Evolutionary conservation across 2,797 vertebrate genomes (phyloP).

Genomic region (Geotrypetes seraphini): DNA sequence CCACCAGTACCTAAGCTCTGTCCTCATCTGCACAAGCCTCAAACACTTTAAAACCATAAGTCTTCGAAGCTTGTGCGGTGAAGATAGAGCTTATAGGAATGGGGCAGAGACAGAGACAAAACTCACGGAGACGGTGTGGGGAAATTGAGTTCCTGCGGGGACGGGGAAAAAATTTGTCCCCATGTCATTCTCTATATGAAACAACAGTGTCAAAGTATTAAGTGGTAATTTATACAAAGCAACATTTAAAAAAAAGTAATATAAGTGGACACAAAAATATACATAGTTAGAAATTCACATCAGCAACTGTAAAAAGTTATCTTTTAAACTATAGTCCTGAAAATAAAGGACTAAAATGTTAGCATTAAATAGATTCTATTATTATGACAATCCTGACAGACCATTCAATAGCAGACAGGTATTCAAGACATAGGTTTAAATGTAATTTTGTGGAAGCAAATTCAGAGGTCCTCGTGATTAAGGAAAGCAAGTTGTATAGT

Average conservation of each 20-base stretch:
- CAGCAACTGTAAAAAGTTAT: slow-evolving; percentile 68
- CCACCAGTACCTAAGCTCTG: too few relatives aligned
- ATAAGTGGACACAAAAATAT: slow-evolving; percentile 75
- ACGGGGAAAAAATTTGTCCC: too few relatives aligned
- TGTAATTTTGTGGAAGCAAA: slow-evolving; percentile 55
- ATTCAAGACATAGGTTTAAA: slow-evolving; percentile 49
- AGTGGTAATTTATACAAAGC: slow-evolving; percentile 70
- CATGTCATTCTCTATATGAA: too few relatives aligned
- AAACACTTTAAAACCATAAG: too few relatives aligned
- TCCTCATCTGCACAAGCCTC: too few relatives aligned
- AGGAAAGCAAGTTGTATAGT: slow-evolving; percentile 50
- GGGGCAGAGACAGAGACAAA: too few relatives aligned
- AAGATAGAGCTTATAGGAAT: too few relatives aligned
- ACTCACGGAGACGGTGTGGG: too few relatives aligned
- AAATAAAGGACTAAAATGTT: slow-evolving; percentile 60
- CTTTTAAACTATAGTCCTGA: slow-evolving; percentile 52
- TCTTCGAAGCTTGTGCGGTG: too few relatives aligned
- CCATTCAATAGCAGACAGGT: slow-evolving; percentile 50
- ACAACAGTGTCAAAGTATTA: slow-evolving; percentile 63
- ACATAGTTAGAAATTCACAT: slow-evolving; percentile 74
- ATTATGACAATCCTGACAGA: slow-evolving; percentile 57
- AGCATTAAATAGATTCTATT: slow-evolving; percentile 51
- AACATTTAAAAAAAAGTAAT: slow-evolving; percentile 73
- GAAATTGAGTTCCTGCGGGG: too few relatives aligned
- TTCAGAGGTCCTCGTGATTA: slow-evolving; percentile 54